Percentiles rank a stretch among this genome's conserved stretches.
Conservation (phyloP, 2,113 vertebrate species). For the Agelaius tricolor region DNA sequence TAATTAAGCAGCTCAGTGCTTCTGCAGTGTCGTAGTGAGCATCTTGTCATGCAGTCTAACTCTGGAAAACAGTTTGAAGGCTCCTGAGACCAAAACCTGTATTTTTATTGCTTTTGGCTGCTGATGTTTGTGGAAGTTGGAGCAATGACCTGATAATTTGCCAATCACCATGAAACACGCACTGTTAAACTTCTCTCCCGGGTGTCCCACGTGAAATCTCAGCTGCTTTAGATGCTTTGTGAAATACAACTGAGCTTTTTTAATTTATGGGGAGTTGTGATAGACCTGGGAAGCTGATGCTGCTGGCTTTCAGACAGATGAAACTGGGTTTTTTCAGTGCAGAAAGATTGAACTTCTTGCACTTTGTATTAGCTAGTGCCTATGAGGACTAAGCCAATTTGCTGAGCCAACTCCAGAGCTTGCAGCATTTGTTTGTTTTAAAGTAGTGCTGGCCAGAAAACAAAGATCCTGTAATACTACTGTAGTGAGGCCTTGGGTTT, state of each 20-base stretch:
- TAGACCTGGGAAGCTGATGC: constrained; percentile 19
- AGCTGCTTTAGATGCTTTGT: not conserved
- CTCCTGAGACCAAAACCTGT: constrained; percentile 62
- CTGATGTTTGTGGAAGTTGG: constrained; percentile 57
- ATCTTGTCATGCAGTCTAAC: constrained; percentile 40
- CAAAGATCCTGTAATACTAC: constrained; percentile 19
- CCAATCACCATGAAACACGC: constrained; percentile 57
- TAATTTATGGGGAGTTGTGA: not conserved
- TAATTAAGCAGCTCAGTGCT: constrained; percentile 56
- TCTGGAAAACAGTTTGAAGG: constrained; percentile 62
- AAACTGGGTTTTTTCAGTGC: not conserved
- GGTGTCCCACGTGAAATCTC: constrained; percentile 28
- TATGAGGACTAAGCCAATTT: not conserved
- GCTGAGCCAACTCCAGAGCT: constrained; percentile 20
- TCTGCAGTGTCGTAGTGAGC: not conserved
- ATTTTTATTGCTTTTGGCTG: constrained; percentile 68
- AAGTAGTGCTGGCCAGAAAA: constrained; percentile 38
- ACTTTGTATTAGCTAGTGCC: not conserved
- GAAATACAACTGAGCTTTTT: not conserved
- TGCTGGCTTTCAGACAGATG: constrained; percentile 29
- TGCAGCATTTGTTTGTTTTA: constrained; percentile 51
- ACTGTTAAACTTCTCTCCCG: not conserved
- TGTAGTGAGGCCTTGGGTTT: not conserved
- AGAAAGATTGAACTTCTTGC: not conserved
- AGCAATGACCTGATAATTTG: constrained; percentile 69